These are phyloP conservation scores for Lasius platythorax DNA, from an alignment of 2,888 invertebrate species.

Conservation along the genomic window DNA sequence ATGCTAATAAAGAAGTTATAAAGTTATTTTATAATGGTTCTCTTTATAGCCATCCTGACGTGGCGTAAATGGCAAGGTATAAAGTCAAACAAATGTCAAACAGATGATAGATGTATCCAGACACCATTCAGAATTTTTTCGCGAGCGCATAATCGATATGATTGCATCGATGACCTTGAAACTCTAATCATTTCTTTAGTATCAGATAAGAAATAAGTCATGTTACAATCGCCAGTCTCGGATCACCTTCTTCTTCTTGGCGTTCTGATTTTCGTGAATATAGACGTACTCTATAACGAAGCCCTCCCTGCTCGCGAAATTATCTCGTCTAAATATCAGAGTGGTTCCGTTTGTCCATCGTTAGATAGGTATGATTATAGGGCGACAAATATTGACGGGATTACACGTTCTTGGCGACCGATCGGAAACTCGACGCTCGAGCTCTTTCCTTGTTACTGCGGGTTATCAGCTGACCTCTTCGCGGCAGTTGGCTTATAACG, in stretches of 20 bases:
- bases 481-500: constrained; percentile 61
- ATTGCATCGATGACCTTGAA: constrained; percentile 5
- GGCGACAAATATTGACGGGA: constrained; percentile 9
- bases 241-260: not conserved
- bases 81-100: not conserved
- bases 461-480: constrained; percentile 77
- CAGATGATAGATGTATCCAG: not conserved
- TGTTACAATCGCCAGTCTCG: not conserved
- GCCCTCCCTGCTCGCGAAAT: not conserved
- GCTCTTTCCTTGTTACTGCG: constrained; percentile 55
- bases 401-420: constrained; percentile 12
- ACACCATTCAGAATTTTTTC: not conserved
- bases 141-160: not conserved
- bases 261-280: not conserved
- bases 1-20: not conserved
- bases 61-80: not conserved
- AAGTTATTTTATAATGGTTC: not conserved
- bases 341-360: not conserved
- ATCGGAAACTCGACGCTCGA: constrained; percentile 45
- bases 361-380: constrained; percentile 35
- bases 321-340: not conserved
- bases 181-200: not conserved
- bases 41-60: not conserved
- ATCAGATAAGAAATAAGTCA: not conserved
- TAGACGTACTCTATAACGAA: not conserved